Percentiles rank a stretch among this genome's conserved stretches.
Evolutionary conservation across 2,797 vertebrate species (phyloP).

Genomic region (Pipistrellus nathusii): DNA sequence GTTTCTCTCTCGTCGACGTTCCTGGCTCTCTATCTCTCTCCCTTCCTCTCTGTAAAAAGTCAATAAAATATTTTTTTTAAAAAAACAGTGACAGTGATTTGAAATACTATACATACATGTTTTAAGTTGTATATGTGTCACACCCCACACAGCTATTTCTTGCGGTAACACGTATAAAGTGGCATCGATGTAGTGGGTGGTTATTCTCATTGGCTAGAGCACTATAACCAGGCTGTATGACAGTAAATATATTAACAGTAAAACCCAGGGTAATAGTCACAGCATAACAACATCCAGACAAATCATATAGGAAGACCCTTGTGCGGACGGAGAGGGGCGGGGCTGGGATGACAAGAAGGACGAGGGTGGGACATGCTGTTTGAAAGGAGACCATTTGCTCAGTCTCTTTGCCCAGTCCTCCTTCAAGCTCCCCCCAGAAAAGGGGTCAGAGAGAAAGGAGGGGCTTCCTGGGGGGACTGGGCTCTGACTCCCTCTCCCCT

Average conservation of each 20-base stretch:
- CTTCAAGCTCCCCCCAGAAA: background rate
- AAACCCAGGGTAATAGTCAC: background rate
- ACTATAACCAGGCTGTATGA: background rate
- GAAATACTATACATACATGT: accelerated
- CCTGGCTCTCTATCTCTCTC: no score
- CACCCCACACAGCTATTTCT: accelerated
- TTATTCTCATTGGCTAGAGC: no score
- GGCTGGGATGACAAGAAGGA: background rate
- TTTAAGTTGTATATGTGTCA: accelerated
- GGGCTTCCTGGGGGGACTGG: background rate
- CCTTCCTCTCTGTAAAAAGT: no score
- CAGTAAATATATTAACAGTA: background rate
- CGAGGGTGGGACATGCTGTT: background rate
- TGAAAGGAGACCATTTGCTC: background rate
- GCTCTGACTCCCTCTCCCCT: background rate
- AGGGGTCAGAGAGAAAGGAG: background rate
- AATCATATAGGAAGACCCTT: accelerated
- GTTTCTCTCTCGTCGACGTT: no score
- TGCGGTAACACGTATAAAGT: accelerated
- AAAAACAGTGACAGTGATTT: no score
- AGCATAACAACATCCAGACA: background rate
- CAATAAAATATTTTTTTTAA: no score
- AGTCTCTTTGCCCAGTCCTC: background rate
- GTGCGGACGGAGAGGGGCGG: accelerated
- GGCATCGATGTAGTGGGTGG: background rate